Percentiles rank a stretch among this genome's conserved stretches.
Conservation (phyloP, 2,797 vertebrate genomes). For the Anolis apletophallus region DNA sequence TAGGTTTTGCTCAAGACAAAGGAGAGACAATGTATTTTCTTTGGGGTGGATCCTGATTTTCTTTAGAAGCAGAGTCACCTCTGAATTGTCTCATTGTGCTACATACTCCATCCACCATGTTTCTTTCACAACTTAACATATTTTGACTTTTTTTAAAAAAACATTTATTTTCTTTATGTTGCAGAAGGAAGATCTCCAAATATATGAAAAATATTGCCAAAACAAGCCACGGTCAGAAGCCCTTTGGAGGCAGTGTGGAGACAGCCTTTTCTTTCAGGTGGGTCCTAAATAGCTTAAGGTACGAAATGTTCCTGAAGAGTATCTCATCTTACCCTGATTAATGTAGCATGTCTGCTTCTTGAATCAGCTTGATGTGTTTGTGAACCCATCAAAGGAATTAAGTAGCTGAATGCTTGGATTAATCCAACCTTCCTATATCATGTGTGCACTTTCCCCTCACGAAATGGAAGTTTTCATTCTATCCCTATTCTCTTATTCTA, state of each 20-base stretch:
- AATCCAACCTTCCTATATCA: not conserved
- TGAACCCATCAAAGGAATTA: not conserved
- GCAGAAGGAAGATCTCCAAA: slow-evolving; percentile 96
- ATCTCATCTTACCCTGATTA: not conserved
- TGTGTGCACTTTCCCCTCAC: not conserved
- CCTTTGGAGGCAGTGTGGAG: slow-evolving; percentile 94
- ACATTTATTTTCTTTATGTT: slow-evolving; percentile 52
- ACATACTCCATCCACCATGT: not conserved
- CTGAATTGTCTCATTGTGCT: not conserved
- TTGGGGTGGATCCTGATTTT: not conserved
- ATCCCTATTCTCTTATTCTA: not conserved
- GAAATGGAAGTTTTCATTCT: not conserved
- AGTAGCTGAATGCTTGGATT: not conserved
- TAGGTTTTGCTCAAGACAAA: not conserved
- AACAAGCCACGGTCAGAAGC: slow-evolving; percentile 94
- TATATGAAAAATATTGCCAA: slow-evolving; percentile 97
- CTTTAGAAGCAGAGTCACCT: not conserved
- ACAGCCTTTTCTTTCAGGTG: slow-evolving; percentile 95
- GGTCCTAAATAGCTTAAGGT: slow-evolving; percentile 10
- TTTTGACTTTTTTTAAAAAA: slow-evolving; percentile 26
- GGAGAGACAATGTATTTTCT: not conserved
- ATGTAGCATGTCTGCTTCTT: not conserved
- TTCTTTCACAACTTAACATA: not conserved
- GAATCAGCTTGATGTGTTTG: not conserved
- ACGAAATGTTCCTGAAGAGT: not conserved